Base-by-base conservation (phyloP, 1,140 invertebrate genomes). In the Zaprionus tsacasi region DNA sequence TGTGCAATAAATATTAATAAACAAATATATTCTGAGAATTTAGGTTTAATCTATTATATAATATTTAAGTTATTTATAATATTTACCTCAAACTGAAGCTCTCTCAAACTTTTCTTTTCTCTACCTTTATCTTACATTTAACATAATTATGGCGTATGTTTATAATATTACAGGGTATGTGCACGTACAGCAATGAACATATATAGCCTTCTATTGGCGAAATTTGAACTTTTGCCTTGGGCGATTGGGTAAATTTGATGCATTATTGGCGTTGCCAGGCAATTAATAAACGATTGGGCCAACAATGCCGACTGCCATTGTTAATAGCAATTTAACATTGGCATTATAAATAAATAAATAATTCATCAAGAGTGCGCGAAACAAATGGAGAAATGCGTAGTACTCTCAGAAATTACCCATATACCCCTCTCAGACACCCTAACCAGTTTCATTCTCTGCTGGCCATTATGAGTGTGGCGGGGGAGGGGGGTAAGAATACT, bases 261-360 rank as follows among this genome's bases (percentile, higher is more conserved):
- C 59, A 64, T 59, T 50, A 60, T 76, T 15, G 38, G 55, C 50
- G 58, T 70, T 74, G 58, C 50, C 56, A 61, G 63, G 70, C 74
- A 72, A 76, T 76, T 72, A 72, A 76, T 67, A 67, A 76, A 61
- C 63, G 61, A 72, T 70, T 61, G 61, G 52, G 35, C 61, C 54
- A 72, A 76, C 57, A 73, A 72, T 40, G 52, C 33, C 40, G 11
- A 33, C 40, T 36, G 36, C 40, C 13, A 61, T 57, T 55, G 40
- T 71, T 76, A 61, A 72, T 72, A 55, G 70, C 69, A 72, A 72
- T 76, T 72, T 72, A 72, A 76, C 57, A 67, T 75, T 77, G 56
- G 57, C 63, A 69, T 88, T 74, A 76, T 82, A 82, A 69, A 88
- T 88, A 66, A 69, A 88, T 88, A 66, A 76, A 88, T 87, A 78